Conservation (phyloP, 2,797 vertebrate species). For the Eulemur rubriventer region DNA sequence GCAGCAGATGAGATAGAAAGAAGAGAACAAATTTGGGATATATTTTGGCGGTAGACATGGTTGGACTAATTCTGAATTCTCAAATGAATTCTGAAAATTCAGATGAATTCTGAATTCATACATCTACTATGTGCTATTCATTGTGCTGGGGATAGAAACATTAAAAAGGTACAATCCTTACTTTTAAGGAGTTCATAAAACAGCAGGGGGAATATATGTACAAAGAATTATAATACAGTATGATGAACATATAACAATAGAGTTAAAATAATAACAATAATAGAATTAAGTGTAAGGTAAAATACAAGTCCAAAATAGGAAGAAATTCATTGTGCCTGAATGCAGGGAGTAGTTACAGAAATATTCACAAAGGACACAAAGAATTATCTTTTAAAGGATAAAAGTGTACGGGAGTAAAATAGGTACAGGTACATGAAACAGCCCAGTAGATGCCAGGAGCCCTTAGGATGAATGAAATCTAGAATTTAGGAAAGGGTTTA, state of each 20-base stretch:
- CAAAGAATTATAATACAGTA: neutral
- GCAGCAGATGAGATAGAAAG: neutral
- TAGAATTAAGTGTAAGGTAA: neutral
- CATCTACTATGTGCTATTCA: neutral
- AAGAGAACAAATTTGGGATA: neutral
- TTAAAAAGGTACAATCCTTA: neutral
- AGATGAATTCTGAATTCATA: neutral
- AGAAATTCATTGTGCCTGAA: neutral
- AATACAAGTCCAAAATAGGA: neutral
- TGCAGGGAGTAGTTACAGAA: neutral
- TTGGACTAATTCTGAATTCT: neutral
- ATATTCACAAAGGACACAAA: neutral
- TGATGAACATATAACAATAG: neutral
- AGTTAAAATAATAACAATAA: neutral
- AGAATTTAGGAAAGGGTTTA: neutral
- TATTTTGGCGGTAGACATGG: neutral
- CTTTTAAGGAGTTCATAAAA: conserved; percentile 1
- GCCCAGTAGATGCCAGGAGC: neutral
- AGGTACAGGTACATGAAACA: neutral
- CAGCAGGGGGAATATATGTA: neutral
- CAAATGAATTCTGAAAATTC: neutral
- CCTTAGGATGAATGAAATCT: neutral
- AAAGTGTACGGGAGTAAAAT: neutral
- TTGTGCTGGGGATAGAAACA: neutral
- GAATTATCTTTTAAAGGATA: neutral